A percentile compares a stretch with the other conserved stretches of the same genome.
phyloP scores from a whole-genome alignment of 2,888 invertebrate species.

The Mythimna impura region DNA sequence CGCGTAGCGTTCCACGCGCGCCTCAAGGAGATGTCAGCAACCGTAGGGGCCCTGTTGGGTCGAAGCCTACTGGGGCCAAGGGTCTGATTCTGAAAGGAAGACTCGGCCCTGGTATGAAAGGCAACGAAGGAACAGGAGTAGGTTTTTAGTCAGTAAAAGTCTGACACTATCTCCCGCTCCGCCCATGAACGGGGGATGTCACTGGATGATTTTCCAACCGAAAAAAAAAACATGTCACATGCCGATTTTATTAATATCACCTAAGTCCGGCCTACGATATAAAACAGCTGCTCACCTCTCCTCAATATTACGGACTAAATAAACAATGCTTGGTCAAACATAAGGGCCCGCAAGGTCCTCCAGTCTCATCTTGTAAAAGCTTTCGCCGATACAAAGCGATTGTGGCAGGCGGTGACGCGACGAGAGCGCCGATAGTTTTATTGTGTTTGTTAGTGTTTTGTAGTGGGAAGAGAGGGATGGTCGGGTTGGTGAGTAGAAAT shows the following conservation, averaged over 20 bases:
- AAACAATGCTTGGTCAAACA: not conserved
- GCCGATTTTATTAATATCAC: not conserved
- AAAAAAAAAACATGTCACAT: not conserved
- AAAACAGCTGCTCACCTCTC: not conserved
- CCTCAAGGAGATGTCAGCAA: no score
- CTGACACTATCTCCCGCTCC: no score
- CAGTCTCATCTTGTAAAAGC: slow-evolving; percentile 6
- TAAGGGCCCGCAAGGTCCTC: not conserved
- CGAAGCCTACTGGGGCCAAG: no score
- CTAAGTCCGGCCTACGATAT: not conserved
- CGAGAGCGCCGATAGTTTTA: slow-evolving; percentile 1
- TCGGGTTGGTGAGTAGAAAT: not conserved
- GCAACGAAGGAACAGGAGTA: no score
- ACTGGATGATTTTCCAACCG: no score
- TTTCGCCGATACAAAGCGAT: not conserved
- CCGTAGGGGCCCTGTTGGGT: no score
- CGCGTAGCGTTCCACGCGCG: no score
- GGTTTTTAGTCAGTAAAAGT: no score
- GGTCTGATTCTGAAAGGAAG: no score
- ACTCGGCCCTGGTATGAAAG: no score
- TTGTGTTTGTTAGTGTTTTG: slow-evolving; percentile 4
- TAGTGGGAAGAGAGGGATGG: not conserved
- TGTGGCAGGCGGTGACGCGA: not conserved
- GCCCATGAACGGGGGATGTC: no score
- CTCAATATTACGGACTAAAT: not conserved